These are phyloP conservation scores for Apodemus speciosus DNA, from an alignment of 2,113 vertebrate species.

Conservation along the genomic window DNA sequence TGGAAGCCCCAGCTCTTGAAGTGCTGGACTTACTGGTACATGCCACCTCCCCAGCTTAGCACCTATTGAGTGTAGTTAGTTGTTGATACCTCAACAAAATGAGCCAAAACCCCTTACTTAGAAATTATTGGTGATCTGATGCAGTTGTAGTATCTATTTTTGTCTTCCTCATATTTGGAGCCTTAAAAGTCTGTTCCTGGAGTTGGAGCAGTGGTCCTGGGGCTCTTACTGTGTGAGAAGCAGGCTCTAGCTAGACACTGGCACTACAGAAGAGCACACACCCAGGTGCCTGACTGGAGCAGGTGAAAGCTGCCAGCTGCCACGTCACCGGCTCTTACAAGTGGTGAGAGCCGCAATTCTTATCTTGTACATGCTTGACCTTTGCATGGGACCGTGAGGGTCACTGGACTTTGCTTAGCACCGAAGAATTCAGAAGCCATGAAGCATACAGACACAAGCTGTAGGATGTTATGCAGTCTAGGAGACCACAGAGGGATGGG, in stretches of 20 bases:
- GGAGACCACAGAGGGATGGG: too few species aligned
- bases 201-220: neutral
- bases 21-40: too few species aligned
- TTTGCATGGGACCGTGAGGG: neutral
- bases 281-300: neutral
- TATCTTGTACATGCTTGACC: neutral
- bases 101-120: neutral
- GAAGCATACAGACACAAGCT: neutral
- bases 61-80: neutral
- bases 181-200: neutral
- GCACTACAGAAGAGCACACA: neutral
- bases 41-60: neutral
- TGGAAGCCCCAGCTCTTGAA: too few species aligned
- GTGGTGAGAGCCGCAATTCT: accelerated
- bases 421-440: neutral
- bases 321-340: neutral
- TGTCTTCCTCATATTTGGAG: neutral
- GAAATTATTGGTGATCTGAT: neutral
- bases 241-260: neutral
- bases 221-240: neutral
- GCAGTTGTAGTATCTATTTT: neutral
- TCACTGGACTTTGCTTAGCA: neutral
- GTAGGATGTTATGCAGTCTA: neutral
- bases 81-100: neutral
- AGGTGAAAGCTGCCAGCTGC: neutral